These are phyloP conservation scores for Cepaea nemoralis DNA, from an alignment of 1,140 invertebrate genomes.

Conservation along the genomic window DNA sequence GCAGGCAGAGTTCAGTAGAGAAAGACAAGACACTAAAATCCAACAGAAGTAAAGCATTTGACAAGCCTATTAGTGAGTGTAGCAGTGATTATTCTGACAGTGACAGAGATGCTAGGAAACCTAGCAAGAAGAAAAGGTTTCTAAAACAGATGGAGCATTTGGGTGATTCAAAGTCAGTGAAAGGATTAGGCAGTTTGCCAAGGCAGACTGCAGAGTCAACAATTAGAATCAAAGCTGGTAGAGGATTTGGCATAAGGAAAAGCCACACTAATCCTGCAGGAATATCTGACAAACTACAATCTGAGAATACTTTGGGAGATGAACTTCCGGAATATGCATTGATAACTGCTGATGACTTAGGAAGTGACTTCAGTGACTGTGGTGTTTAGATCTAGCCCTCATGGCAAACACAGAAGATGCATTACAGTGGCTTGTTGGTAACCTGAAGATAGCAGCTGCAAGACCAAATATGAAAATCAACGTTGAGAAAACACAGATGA, in stretches of 20 bases:
- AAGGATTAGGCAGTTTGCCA: background rate
- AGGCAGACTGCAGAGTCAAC: background rate
- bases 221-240: constrained; percentile 18
- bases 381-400: too few species aligned
- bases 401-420: too few species aligned
- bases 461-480: too few species aligned
- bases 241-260: constrained; percentile 28
- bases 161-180: constrained; percentile 19
- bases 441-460: too few species aligned
- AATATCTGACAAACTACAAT: background rate
- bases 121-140: background rate
- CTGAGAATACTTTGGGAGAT: background rate
- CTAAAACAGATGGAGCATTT: constrained; percentile 30
- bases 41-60: constrained; percentile 15
- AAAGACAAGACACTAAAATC: background rate
- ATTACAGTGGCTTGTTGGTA: too few species aligned
- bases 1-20: background rate
- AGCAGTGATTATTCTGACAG: background rate
- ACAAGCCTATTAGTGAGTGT: constrained; percentile 15
- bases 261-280: constrained; percentile 9
- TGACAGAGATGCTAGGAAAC: background rate
- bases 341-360: constrained; percentile 40
- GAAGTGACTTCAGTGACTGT: constrained; percentile 47
- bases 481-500: too few species aligned
- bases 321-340: background rate